These are phyloP conservation scores for Lophotis ruficrista DNA, from an alignment of 2,113 vertebrate species.

Conservation along the genomic window DNA sequence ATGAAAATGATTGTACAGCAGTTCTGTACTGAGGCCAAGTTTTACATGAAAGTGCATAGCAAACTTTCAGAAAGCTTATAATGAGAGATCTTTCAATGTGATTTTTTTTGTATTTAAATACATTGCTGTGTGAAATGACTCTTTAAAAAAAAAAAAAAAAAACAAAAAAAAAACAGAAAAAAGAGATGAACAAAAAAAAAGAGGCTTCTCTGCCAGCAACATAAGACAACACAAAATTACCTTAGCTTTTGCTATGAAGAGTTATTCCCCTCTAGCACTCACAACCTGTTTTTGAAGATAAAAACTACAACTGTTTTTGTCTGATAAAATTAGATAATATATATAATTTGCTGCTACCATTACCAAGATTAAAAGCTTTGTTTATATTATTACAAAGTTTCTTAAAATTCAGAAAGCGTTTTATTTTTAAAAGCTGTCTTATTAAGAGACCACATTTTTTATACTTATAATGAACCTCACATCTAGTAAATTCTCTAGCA, in stretches of 20 bases:
- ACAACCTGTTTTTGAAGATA: constrained; percentile 64
- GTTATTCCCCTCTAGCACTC: constrained; percentile 59
- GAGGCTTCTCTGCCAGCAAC: constrained; percentile 8
- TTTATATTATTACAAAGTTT: constrained; percentile 43
- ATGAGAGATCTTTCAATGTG: constrained; percentile 52
- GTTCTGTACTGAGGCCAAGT: constrained; percentile 79
- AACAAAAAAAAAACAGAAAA: not conserved
- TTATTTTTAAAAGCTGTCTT: constrained; percentile 26
- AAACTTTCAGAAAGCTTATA: constrained; percentile 76
- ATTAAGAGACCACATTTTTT: not conserved
- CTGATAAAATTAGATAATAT: constrained; percentile 48
- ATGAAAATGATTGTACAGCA: constrained; percentile 81
- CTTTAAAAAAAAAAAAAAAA: not conserved
- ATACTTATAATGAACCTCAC: not conserved
- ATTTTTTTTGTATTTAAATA: constrained; percentile 51
- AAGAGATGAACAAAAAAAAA: constrained; percentile 15
- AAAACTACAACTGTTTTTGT: constrained; percentile 46
- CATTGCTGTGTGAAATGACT: constrained; percentile 29
- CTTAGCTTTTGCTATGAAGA: constrained; percentile 60
- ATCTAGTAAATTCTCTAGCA: not conserved
- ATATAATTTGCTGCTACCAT: constrained; percentile 17
- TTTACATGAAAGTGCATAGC: constrained; percentile 75
- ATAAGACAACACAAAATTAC: constrained; percentile 61
- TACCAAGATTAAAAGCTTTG: constrained; percentile 34
- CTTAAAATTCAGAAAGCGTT: not conserved